Evolutionary conservation across 2,888 invertebrate genomes (phyloP).

Genomic region (Pantelozetes paolii): DNA sequence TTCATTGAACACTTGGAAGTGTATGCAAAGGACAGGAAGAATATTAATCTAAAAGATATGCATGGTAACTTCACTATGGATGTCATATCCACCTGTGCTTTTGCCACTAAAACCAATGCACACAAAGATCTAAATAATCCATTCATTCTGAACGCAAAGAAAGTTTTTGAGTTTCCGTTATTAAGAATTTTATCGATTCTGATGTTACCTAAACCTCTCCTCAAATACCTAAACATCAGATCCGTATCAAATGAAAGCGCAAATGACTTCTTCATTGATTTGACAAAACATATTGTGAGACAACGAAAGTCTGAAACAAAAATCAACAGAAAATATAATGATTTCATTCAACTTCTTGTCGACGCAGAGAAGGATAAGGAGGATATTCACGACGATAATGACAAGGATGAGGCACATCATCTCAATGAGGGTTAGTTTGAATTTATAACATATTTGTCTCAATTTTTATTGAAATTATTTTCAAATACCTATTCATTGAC

Average conservation of each 20-base stretch:
- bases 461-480: too few relatives aligned
- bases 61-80: slow-evolving; percentile 61
- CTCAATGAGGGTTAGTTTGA: slow-evolving; percentile 34
- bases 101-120: slow-evolving; percentile 60
- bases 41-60: slow-evolving; percentile 1
- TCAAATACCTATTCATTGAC: too few relatives aligned
- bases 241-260: background rate
- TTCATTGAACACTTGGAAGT: background rate
- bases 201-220: background rate
- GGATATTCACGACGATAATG: background rate
- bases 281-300: slow-evolving; percentile 18
- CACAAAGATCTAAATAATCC: slow-evolving; percentile 29
- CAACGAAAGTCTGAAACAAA: background rate
- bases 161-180: background rate
- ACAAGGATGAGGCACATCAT: slow-evolving; percentile 32
- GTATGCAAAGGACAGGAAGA: background rate
- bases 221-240: background rate
- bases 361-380: slow-evolving; percentile 32
- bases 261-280: slow-evolving; percentile 25
- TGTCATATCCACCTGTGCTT: slow-evolving; percentile 61
- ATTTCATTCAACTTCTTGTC: slow-evolving; percentile 36
- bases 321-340: slow-evolving; percentile 7
- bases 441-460: background rate
- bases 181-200: background rate
- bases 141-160: slow-evolving; percentile 9